Evolutionary conservation across 2,113 vertebrate genomes (phyloP).

Genomic region (Protomyctophum bolini): DNA sequence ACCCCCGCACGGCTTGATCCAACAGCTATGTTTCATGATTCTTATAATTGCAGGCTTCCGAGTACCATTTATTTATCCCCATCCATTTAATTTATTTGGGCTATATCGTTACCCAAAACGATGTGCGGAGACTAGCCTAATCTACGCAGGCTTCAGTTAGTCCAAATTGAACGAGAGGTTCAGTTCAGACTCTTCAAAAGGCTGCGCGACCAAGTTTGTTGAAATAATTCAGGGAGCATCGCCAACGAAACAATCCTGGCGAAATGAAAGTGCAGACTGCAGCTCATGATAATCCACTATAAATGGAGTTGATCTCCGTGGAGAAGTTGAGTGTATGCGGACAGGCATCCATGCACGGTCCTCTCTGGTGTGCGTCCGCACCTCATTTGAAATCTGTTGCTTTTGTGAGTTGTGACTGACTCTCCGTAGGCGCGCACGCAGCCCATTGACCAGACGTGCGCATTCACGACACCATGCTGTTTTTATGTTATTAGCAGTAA

Average conservation of each 20-base stretch:
- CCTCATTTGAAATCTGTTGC: conserved; percentile 34
- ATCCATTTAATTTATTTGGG: background rate
- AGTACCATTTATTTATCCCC: background rate
- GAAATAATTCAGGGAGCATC: background rate
- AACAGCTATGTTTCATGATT: too few species aligned
- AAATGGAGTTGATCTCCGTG: background rate
- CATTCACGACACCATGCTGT: conserved; percentile 48
- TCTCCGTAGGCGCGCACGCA: conserved; percentile 52
- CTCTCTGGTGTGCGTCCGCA: conserved; percentile 10
- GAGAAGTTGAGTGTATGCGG: conserved; percentile 18
- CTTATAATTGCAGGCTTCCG: background rate
- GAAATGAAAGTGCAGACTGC: background rate
- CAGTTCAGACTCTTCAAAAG: conserved; percentile 1
- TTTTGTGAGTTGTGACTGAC: conserved; percentile 55
- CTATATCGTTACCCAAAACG: background rate
- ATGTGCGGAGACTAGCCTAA: background rate
- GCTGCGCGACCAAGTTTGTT: background rate
- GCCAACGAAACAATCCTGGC: background rate
- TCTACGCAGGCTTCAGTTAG: background rate
- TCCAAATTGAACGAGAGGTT: background rate
- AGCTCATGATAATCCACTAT: background rate
- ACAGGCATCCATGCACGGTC: background rate
- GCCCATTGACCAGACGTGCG: conserved; percentile 56
- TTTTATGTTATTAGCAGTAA: conserved; percentile 12
- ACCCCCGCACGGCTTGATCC: background rate